These are phyloP conservation scores for Saguinus midas DNA, from an alignment of 2,113 vertebrate species.

Conservation along the genomic window DNA sequence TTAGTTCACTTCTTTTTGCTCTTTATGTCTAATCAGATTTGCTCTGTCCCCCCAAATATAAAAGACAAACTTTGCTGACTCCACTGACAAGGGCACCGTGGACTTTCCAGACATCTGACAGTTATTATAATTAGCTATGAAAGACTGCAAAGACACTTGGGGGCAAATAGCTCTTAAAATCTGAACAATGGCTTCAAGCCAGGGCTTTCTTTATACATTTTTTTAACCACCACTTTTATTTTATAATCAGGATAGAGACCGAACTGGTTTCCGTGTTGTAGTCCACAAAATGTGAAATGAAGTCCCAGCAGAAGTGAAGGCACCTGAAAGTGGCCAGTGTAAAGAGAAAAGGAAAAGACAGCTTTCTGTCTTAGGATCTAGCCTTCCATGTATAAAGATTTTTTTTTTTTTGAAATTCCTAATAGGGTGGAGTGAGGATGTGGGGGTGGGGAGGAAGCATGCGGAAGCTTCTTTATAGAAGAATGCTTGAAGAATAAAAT, in stretches of 20 bases:
- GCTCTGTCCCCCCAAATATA: conserved; percentile 83
- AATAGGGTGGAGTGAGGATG: conserved; percentile 76
- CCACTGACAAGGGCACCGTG: conserved; percentile 79
- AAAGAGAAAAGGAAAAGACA: conserved; percentile 58
- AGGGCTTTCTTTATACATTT: conserved; percentile 78
- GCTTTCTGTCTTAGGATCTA: conserved; percentile 67
- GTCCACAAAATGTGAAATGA: conserved; percentile 52
- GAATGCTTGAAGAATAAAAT: conserved; percentile 74
- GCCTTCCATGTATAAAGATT: conserved; percentile 73
- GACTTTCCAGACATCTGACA: conserved; percentile 89
- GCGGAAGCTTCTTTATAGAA: conserved; percentile 58
- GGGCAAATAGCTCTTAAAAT: conserved; percentile 84
- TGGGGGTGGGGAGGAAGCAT: conserved; percentile 75
- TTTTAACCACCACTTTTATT: conserved; percentile 72
- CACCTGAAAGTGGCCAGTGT: conserved; percentile 47
- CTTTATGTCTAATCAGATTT: conserved; percentile 78
- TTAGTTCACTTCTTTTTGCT: conserved; percentile 78
- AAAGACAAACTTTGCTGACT: conserved; percentile 90
- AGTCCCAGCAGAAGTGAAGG: conserved; percentile 40
- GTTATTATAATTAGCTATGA: conserved; percentile 89
- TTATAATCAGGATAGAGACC: neutral
- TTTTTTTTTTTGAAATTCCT: conserved; percentile 64
- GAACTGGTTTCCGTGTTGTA: neutral
- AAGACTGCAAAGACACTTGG: conserved; percentile 83
- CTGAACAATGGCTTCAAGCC: conserved; percentile 84